phyloP scores from a whole-genome alignment of 2,113 vertebrate genomes.

The Siniperca knerii region DNA sequence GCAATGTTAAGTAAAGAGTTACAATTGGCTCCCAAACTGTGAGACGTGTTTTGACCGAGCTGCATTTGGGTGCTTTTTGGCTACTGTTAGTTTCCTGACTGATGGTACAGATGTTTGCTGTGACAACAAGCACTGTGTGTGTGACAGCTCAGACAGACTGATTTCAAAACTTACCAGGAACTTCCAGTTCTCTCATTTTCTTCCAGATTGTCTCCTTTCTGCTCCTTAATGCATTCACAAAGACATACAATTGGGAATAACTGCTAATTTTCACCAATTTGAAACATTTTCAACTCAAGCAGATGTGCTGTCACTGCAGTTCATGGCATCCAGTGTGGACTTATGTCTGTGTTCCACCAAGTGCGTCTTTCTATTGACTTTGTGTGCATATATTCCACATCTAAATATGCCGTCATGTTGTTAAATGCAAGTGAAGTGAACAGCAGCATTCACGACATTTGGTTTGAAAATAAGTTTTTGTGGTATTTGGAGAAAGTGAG shows the following conservation, averaged over 20 bases:
- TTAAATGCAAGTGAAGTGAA: neutral
- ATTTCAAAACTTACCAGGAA: neutral
- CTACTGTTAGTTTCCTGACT: slow-evolving; percentile 13
- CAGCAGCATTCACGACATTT: neutral
- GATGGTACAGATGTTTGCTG: slow-evolving; percentile 38
- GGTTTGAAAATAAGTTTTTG: slow-evolving; percentile 1
- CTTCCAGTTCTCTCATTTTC: neutral
- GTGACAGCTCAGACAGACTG: slow-evolving; percentile 20
- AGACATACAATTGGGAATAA: neutral
- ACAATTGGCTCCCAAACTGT: neutral
- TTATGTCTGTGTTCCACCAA: neutral
- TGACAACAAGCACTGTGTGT: slow-evolving; percentile 21
- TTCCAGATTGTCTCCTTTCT: neutral
- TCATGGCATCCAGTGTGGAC: neutral
- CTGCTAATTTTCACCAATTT: neutral
- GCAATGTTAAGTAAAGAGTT: neutral
- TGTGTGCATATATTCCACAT: neutral
- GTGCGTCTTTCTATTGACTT: neutral
- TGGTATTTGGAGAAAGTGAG: neutral
- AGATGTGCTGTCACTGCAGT: neutral
- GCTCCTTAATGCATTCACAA: neutral
- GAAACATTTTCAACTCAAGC: neutral
- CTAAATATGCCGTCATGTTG: neutral
- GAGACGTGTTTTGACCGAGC: neutral
- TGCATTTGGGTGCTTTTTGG: slow-evolving; percentile 4